Conservation (phyloP, 1,140 invertebrate species). For the Bombus waltoni region DNA sequence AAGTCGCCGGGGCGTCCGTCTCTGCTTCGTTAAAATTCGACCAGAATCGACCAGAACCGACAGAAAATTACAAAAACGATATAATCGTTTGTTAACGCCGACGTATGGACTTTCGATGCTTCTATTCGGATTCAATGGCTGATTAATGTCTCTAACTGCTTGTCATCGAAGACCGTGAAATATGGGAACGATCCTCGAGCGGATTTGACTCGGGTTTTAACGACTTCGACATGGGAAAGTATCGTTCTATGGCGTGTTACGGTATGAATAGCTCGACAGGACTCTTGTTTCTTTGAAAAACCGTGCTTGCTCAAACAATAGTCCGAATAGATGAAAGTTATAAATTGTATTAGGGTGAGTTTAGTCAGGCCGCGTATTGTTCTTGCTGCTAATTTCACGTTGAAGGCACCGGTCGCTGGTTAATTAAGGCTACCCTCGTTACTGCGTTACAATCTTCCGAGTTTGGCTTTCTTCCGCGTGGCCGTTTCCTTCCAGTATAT, state of each 20-base stretch:
- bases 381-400: neutral
- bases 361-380: neutral
- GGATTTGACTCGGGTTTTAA: too few relatives aligned
- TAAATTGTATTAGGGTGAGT: neutral
- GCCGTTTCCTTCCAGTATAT: neutral
- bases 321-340: neutral
- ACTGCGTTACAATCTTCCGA: neutral
- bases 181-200: neutral
- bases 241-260: neutral
- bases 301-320: neutral
- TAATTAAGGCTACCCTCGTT: constrained; percentile 12
- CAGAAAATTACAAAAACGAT: neutral
- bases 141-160: too few relatives aligned
- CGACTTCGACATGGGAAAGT: too few relatives aligned
- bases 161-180: neutral
- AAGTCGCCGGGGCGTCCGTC: rapidly evolving
- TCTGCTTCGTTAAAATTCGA: too few relatives aligned
- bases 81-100: constrained; percentile 13
- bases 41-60: too few relatives aligned
- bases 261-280: neutral
- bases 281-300: neutral
- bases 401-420: neutral
- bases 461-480: neutral
- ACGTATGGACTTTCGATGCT: too few relatives aligned
- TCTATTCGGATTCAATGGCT: neutral